A percentile compares a stretch with the other conserved stretches of the same genome.
These are phyloP conservation scores for Chlorodrepanis virens DNA, from an alignment of 2,113 vertebrate species.

Conservation along the genomic window DNA sequence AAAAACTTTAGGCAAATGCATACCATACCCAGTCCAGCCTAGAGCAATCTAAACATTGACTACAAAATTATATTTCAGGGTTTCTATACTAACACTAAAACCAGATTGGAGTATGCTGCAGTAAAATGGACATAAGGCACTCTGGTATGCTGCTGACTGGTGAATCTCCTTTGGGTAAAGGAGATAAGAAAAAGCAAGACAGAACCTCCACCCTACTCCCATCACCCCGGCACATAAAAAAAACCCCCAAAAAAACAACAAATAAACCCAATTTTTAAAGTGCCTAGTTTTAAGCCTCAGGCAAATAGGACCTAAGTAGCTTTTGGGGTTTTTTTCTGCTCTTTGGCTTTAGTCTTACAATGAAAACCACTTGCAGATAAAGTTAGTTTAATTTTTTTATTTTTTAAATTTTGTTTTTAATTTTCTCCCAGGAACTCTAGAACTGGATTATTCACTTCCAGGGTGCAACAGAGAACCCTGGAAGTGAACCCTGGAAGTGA, in stretches of 20 bases:
- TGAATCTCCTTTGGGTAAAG: neutral
- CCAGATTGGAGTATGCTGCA: neutral
- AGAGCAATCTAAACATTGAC: neutral
- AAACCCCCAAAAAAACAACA: too few relatives aligned
- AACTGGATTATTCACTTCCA: neutral
- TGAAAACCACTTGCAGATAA: neutral
- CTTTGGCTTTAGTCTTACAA: neutral
- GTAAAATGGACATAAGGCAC: neutral
- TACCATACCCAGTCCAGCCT: neutral
- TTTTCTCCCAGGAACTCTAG: neutral
- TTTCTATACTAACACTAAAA: neutral
- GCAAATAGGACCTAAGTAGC: neutral
- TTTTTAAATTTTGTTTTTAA: neutral
- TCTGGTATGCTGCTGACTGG: neutral
- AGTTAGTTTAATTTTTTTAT: neutral
- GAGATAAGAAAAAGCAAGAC: neutral
- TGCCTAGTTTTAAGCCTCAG: neutral
- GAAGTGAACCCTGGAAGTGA: too few relatives aligned
- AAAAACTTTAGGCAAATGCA: neutral
- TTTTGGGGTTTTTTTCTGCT: neutral
- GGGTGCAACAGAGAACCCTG: neutral
- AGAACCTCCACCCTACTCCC: fast-evolving
- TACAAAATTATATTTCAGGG: neutral
- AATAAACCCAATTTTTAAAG: neutral
- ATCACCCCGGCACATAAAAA: fast-evolving